phyloP scores from a whole-genome alignment of 2,888 invertebrate genomes.

The Cosmorhoe ocellata region DNA sequence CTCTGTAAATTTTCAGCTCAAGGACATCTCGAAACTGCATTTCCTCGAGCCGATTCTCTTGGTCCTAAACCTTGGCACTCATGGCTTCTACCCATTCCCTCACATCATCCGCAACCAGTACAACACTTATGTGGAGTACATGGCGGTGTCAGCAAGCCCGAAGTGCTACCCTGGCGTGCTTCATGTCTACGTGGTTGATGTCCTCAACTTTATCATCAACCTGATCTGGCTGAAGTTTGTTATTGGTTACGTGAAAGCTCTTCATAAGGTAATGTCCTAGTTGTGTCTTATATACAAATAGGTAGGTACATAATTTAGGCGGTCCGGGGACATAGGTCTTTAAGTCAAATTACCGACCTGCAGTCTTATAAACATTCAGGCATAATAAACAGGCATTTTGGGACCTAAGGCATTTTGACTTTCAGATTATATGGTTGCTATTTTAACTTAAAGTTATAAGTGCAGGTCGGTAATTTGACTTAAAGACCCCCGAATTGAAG shows the following conservation, averaged over 20 bases:
- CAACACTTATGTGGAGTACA: constrained; percentile 47
- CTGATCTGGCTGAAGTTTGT: constrained; percentile 64
- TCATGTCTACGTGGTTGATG: constrained; percentile 56
- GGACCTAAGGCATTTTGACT: too few species aligned
- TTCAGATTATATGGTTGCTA: too few species aligned
- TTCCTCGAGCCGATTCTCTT: constrained; percentile 57
- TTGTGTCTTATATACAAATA: too few species aligned
- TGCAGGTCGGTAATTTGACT: too few species aligned
- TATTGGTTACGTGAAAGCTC: constrained; percentile 49
- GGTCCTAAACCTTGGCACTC: constrained; percentile 63
- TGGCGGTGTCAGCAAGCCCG: constrained; percentile 39
- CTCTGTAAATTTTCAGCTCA: constrained; percentile 42
- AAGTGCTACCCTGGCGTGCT: constrained; percentile 65
- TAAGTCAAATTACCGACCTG: too few species aligned
- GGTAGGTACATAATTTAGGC: too few species aligned
- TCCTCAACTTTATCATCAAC: constrained; percentile 60
- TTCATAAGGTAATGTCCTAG: constrained; percentile 53
- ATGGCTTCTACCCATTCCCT: constrained; percentile 67
- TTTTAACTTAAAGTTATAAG: too few species aligned
- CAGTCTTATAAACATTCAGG: too few species aligned
- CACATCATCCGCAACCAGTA: constrained; percentile 48
- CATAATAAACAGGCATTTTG: too few species aligned
- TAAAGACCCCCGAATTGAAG: too few species aligned
- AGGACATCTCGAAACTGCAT: constrained; percentile 42
- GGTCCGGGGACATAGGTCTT: too few species aligned